Conservation (phyloP, 2,113 vertebrate species). For the Ctenomys sociabilis region DNA sequence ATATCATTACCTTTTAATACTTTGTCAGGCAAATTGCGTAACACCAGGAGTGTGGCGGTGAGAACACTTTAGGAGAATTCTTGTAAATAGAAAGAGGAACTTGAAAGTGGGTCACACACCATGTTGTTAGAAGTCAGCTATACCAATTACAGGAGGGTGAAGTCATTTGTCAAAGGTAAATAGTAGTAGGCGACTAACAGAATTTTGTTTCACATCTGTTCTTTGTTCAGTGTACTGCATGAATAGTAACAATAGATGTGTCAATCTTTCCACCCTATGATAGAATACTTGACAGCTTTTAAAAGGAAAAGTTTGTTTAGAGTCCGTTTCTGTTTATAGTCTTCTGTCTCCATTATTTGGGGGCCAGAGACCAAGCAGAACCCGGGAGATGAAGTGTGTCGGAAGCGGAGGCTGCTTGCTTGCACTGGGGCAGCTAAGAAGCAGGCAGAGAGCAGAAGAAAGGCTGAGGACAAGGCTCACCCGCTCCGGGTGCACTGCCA, state of each 20-base stretch:
- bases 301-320: neutral
- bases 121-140: neutral
- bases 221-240: neutral
- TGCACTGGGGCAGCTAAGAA: neutral
- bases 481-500: neutral
- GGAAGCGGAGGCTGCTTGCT: neutral
- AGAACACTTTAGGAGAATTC: neutral
- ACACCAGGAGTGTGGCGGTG: neutral
- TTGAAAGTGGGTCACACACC: neutral
- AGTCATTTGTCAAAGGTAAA: slow-evolving; percentile 40
- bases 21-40: neutral
- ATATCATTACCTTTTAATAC: neutral
- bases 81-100: neutral
- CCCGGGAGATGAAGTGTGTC: neutral
- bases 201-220: neutral
- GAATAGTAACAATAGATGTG: neutral
- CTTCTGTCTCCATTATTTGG: neutral
- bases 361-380: neutral
- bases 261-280: neutral
- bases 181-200: neutral
- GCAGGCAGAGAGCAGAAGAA: neutral
- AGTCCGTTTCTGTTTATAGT: neutral
- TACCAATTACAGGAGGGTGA: neutral
- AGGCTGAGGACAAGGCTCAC: neutral
- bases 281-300: neutral